Evolutionary conservation across 2,797 vertebrate species (phyloP).

Genomic region (Channallabes apus): DNA sequence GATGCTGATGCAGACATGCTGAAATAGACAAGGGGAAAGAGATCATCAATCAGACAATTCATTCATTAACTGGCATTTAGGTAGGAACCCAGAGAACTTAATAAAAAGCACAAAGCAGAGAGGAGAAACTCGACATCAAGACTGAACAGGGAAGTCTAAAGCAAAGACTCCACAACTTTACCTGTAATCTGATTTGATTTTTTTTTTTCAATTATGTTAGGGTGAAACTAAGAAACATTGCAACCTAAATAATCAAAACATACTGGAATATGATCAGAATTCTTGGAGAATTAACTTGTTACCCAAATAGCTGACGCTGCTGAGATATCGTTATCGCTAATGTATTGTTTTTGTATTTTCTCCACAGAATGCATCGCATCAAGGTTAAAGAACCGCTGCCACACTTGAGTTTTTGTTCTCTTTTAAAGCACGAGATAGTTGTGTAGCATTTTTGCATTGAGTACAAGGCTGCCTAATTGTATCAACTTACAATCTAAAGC

Average conservation of each 20-base stretch:
- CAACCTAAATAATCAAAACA: not conserved
- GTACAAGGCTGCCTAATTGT: too few species aligned
- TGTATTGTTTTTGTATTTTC: too few species aligned
- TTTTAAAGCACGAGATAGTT: too few species aligned
- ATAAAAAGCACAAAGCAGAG: not conserved
- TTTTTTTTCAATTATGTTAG: too few species aligned
- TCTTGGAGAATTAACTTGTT: too few species aligned
- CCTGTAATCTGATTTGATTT: not conserved
- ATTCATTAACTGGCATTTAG: not conserved
- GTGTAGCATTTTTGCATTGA: too few species aligned
- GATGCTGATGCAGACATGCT: constrained; percentile 73
- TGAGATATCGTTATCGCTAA: too few species aligned
- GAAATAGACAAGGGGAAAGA: constrained; percentile 20
- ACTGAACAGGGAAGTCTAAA: not conserved
- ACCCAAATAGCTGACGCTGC: too few species aligned
- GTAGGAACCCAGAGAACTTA: not conserved
- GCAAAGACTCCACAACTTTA: not conserved
- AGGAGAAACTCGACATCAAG: not conserved
- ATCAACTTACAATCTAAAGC: too few species aligned
- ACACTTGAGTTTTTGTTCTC: too few species aligned
- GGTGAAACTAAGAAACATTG: not conserved
- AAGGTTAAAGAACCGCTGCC: not conserved
- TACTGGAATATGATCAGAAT: not conserved
- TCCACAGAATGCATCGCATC: too few species aligned
- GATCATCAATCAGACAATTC: not conserved